phyloP scores from a whole-genome alignment of 2,888 invertebrate species.

The Nemurella pictetii region DNA sequence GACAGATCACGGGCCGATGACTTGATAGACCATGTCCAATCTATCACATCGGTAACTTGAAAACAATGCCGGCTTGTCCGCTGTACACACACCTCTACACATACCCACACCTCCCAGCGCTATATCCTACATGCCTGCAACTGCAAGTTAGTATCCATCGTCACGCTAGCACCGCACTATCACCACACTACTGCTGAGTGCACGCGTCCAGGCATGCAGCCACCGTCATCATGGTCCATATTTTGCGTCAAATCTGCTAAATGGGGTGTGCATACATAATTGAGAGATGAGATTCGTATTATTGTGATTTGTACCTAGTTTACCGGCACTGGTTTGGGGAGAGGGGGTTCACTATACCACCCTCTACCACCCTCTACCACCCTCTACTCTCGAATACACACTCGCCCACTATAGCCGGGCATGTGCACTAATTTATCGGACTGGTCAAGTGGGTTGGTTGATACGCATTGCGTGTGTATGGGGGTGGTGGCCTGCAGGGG shows the following conservation, averaged over 20 bases:
- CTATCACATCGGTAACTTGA: neutral
- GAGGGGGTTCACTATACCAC: neutral
- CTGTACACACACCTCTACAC: too few species aligned
- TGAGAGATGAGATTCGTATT: neutral
- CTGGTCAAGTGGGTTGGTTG: neutral
- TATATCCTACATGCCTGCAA: too few species aligned
- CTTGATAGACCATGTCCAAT: neutral
- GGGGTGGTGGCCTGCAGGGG: neutral
- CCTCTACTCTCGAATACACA: too few species aligned
- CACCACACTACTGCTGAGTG: too few species aligned
- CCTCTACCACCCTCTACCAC: neutral
- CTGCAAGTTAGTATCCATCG: too few species aligned
- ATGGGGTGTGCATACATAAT: neutral
- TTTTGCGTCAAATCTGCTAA: neutral
- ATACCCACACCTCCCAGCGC: too few species aligned
- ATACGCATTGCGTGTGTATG: neutral
- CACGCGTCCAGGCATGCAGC: too few species aligned
- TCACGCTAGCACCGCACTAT: too few species aligned
- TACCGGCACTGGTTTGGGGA: neutral
- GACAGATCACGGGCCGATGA: neutral
- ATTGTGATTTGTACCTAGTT: conserved; percentile 13
- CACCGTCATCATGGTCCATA: neutral
- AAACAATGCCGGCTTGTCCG: neutral
- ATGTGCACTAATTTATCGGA: neutral
- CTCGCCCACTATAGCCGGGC: neutral